These are phyloP conservation scores for Thalassoma bifasciatum DNA, from an alignment of 2,113 vertebrate species.

Conservation along the genomic window DNA sequence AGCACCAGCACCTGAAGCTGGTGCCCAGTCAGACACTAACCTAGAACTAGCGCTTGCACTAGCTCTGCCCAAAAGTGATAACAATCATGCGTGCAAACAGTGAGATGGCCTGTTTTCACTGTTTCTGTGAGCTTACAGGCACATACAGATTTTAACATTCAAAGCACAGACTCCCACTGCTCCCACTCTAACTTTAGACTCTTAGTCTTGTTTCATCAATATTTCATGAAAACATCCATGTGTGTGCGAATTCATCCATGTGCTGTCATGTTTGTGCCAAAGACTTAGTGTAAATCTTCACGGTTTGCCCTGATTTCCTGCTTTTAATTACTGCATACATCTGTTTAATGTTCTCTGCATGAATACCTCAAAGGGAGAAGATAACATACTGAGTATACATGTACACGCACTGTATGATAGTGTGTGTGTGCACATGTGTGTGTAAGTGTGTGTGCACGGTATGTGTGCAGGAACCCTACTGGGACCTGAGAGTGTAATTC, in stretches of 20 bases:
- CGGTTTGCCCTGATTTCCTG: neutral
- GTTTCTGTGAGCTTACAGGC: neutral
- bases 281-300: neutral
- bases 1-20: no score
- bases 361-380: neutral
- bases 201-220: neutral
- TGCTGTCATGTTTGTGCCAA: neutral
- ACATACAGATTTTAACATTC: neutral
- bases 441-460: neutral
- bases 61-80: no score
- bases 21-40: no score
- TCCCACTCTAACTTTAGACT: neutral
- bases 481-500: conserved; percentile 21
- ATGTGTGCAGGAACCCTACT: neutral
- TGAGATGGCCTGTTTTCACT: neutral
- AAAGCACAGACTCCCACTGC: neutral
- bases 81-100: no score
- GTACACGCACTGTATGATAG: neutral
- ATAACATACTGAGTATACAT: neutral
- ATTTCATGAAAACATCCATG: neutral
- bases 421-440: neutral
- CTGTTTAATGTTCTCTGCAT: conserved; percentile 8
- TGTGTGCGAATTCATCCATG: neutral
- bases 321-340: conserved; percentile 31
- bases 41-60: no score